Evolutionary conservation across 2,797 vertebrate genomes (phyloP).

Genomic region (Antrozous pallidus): DNA sequence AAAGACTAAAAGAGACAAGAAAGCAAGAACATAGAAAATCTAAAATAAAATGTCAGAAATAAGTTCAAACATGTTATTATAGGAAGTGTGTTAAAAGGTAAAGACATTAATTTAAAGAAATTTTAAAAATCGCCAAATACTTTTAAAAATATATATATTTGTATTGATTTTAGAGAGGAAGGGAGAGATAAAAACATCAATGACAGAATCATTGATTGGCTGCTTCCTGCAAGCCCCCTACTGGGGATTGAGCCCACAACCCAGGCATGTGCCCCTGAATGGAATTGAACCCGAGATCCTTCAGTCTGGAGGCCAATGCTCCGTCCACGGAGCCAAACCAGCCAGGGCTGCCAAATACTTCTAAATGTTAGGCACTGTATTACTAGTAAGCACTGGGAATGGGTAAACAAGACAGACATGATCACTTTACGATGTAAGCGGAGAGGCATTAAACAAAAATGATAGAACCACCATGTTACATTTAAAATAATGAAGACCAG

Average conservation of each 20-base stretch:
- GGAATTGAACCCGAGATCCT: too few relatives aligned
- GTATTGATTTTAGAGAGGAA: too few relatives aligned
- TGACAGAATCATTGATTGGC: too few relatives aligned
- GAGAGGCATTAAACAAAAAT: not conserved
- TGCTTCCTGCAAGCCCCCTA: too few relatives aligned
- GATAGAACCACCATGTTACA: not conserved
- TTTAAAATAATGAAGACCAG: not conserved
- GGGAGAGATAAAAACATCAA: too few relatives aligned
- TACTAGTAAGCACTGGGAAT: not conserved
- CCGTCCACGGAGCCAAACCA: too few relatives aligned
- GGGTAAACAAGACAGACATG: not conserved
- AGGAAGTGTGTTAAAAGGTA: not conserved
- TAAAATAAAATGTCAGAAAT: constrained; percentile 7
- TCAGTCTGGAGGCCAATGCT: too few relatives aligned
- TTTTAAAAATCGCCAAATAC: not conserved
- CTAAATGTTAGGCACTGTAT: not conserved
- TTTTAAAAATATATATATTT: too few relatives aligned
- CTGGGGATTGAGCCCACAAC: too few relatives aligned
- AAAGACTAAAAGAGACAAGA: not conserved
- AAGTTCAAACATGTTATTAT: not conserved
- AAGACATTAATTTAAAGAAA: not conserved
- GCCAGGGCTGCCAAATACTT: not conserved
- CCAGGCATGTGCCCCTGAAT: too few relatives aligned
- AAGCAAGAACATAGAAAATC: not conserved
- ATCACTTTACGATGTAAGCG: not conserved